Percentiles rank a stretch among this genome's conserved stretches.
These are phyloP conservation scores for Epinotia demarniana DNA, from an alignment of 2,888 invertebrate genomes.

Conservation along the genomic window DNA sequence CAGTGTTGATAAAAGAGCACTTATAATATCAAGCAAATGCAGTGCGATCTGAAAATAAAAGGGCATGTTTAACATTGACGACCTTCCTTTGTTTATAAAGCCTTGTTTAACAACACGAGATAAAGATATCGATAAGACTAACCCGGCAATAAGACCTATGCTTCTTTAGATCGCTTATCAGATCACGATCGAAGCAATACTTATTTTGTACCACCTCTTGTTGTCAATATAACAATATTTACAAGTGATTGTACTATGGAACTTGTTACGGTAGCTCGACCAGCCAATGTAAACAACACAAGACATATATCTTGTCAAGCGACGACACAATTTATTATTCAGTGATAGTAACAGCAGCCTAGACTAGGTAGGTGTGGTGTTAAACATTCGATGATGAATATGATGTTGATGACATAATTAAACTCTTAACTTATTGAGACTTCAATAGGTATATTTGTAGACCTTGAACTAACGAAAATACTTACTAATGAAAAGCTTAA, in stretches of 20 bases:
- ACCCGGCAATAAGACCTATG: slow-evolving; percentile 5
- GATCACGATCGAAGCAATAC: slow-evolving; percentile 3
- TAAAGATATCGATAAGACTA: background rate
- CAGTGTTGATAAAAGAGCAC: slow-evolving; percentile 17
- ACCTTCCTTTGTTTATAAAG: slow-evolving; percentile 39
- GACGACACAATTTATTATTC: background rate
- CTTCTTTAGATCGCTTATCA: slow-evolving; percentile 21
- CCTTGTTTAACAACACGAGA: background rate
- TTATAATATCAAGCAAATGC: slow-evolving; percentile 20
- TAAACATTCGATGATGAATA: background rate
- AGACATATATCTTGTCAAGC: slow-evolving; percentile 10
- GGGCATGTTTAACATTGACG: slow-evolving; percentile 8
- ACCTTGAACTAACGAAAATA: too few relatives aligned
- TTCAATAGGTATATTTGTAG: background rate
- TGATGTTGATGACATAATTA: background rate
- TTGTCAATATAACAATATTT: slow-evolving; percentile 24
- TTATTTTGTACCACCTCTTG: background rate
- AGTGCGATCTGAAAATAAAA: slow-evolving; percentile 19
- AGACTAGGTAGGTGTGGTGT: background rate
- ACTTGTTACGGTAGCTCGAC: slow-evolving; percentile 2
- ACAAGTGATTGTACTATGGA: background rate
- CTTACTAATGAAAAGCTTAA: too few relatives aligned
- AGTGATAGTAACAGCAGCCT: background rate
- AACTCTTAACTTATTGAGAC: background rate
- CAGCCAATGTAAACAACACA: slow-evolving; percentile 12